Percentiles rank a stretch among this genome's conserved stretches.
Conservation (phyloP, 2,797 vertebrate species). For the Epinephelus coioides region DNA sequence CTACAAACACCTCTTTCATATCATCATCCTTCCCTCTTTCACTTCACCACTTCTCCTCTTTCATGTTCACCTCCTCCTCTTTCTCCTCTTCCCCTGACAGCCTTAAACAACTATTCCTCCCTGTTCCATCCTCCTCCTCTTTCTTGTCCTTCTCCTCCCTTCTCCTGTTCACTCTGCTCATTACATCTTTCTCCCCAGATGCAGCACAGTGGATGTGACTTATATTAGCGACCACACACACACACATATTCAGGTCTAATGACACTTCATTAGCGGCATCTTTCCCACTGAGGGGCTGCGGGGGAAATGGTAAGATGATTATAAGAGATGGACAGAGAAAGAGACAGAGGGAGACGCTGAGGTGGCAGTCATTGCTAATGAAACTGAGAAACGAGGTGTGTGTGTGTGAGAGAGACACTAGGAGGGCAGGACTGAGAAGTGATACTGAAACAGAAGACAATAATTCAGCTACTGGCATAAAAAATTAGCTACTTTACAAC, state of each 20-base stretch:
- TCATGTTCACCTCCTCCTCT: background rate
- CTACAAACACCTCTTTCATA: background rate
- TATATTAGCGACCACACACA: slow-evolving; percentile 38
- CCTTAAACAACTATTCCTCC: slow-evolving; percentile 3
- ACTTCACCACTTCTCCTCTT: background rate
- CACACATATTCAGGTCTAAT: slow-evolving; percentile 50
- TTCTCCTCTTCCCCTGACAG: background rate
- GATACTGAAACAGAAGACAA: background rate
- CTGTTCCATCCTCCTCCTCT: background rate
- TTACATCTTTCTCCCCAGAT: slow-evolving; percentile 16
- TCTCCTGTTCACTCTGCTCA: background rate
- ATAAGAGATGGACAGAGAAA: slow-evolving; percentile 41
- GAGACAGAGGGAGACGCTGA: slow-evolving; percentile 34
- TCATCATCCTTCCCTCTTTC: background rate
- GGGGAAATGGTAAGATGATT: slow-evolving; percentile 56
- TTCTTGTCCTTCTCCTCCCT: background rate
- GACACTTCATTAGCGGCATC: slow-evolving; percentile 64
- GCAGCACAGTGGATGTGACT: slow-evolving; percentile 38
- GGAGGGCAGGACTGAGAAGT: too few species aligned
- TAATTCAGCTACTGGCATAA: background rate
- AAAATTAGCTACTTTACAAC: background rate
- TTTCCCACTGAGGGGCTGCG: slow-evolving; percentile 44
- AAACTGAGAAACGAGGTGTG: slow-evolving; percentile 10
- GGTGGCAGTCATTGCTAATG: slow-evolving; percentile 19
- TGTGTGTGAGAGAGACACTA: background rate